phyloP scores from a whole-genome alignment of 2,888 invertebrate genomes.

The Euclidia mi region DNA sequence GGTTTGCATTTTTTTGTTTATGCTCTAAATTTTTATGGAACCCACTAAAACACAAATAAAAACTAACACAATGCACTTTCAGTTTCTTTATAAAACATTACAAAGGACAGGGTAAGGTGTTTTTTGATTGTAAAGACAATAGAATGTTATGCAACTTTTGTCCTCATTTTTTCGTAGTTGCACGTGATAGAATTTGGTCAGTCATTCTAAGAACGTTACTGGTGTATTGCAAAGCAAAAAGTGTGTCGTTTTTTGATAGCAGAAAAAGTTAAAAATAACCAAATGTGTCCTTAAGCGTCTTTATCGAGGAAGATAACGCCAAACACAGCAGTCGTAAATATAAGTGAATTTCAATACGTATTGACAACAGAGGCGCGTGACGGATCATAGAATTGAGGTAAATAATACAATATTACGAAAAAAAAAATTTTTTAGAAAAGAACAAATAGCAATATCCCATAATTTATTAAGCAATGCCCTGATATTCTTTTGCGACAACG shows the following conservation, averaged over 20 bases:
- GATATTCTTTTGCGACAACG: conserved; percentile 29
- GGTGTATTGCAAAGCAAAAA: conserved; percentile 55
- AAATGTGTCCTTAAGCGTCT: conserved; percentile 52
- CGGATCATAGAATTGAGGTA: conserved; percentile 47
- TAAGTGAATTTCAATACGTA: conserved; percentile 36
- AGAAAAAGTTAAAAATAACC: conserved; percentile 60
- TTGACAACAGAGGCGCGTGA: conserved; percentile 36
- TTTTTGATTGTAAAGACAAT: conserved; percentile 84
- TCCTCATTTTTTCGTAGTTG: conserved; percentile 58
- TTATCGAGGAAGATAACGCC: conserved; percentile 57
- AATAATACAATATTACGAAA: conserved; percentile 38
- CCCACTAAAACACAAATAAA: conserved; percentile 76
- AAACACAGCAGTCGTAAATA: conserved; percentile 53
- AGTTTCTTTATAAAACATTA: conserved; percentile 87
- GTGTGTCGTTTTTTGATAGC: conserved; percentile 65
- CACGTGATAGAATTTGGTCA: conserved; percentile 56
- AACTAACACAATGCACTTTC: conserved; percentile 86
- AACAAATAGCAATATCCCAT: conserved; percentile 40
- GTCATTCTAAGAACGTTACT: conserved; percentile 70
- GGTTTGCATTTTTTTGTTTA: conserved; percentile 81
- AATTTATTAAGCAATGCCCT: conserved; percentile 45
- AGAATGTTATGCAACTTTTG: conserved; percentile 77
- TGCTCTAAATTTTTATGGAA: conserved; percentile 86
- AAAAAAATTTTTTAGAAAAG: conserved; percentile 28
- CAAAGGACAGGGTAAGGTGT: conserved; percentile 79